Base-by-base conservation (phyloP, 2,113 vertebrate genomes). In the Brachirus orientalis region DNA sequence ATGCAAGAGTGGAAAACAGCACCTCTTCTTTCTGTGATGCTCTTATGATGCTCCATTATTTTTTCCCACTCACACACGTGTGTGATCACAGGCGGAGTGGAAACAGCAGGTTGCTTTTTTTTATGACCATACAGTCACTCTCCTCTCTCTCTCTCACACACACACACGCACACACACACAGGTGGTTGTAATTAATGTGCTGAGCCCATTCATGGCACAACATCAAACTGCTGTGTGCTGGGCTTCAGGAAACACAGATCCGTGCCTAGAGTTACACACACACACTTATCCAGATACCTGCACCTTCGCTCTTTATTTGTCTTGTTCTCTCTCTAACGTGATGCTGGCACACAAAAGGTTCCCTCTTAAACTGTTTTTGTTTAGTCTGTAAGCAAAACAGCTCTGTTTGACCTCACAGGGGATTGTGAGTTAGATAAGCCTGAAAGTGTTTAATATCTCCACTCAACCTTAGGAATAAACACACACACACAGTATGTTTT, bases 171-270 rank as follows among this genome's bases (percentile, higher is more conserved):
- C 73, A 68, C 77, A 53, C 68, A 79, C 82, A 86, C 90, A 91
- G 89, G 89, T 92, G 91, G 90, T 69, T 88, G 75, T 88, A 91
- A 91, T 93, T 91, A 92, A 74, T 64, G 50, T 70, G 59, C 75
- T 45, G 75, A 90, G 81, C 81, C 79, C 75, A 48, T 83, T 87
- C 72, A 73, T 91, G 84, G 90, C 89, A 73, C 59, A 17, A 67
- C 75, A 92, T 91, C 88, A 92, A 91, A 89, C 87, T 71, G 45
- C 35, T 16, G 37, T 66, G 45, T 17, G 53, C 58, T 83, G 73
- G 5, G 77, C 77, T 86, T 86, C 63, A 89, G 87, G 83, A 90
- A 89, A 72, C 53, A 83, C 46, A 74, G 56, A 82, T 61, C 73
- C 76, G 69, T 78, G 74, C 70, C 79, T 45, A 68, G 66, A 76